phyloP scores from a whole-genome alignment of 2,888 invertebrate genomes.

The Drosophila meridiana region DNA sequence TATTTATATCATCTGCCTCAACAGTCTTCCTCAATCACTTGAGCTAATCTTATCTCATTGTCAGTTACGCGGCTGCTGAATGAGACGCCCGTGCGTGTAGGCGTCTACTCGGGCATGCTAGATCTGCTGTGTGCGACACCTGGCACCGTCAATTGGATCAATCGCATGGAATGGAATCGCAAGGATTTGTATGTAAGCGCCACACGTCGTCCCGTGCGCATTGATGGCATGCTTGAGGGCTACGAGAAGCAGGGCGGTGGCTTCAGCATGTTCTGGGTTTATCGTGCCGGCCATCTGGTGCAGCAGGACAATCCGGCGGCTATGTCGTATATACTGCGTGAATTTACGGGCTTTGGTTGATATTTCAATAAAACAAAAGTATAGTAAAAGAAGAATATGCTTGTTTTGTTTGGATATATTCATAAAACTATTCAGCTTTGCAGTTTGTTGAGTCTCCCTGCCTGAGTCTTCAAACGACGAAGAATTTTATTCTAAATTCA shows the following conservation, averaged over 20 bases:
- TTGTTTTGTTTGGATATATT: background rate
- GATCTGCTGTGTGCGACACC: constrained; percentile 94
- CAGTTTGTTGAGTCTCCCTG: background rate
- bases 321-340: constrained; percentile 87
- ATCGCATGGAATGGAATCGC: constrained; percentile 89
- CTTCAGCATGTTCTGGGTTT: constrained; percentile 84
- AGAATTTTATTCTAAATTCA: background rate
- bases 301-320: constrained; percentile 91
- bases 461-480: background rate
- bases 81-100: constrained; percentile 88
- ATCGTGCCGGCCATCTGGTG: constrained; percentile 84
- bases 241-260: constrained; percentile 88
- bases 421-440: background rate
- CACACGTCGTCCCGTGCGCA: constrained; percentile 87
- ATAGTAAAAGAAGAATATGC: background rate
- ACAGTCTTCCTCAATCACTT: background rate
- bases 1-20: background rate
- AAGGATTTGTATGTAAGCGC: constrained; percentile 87
- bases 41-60: constrained; percentile 2
- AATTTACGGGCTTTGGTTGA: constrained; percentile 75
- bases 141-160: constrained; percentile 91
- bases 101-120: constrained; percentile 91
- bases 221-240: constrained; percentile 88
- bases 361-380: background rate
- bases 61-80: constrained; percentile 90